These are phyloP conservation scores for Danaus chrysippus DNA, from an alignment of 2,888 invertebrate genomes.

Conservation along the genomic window DNA sequence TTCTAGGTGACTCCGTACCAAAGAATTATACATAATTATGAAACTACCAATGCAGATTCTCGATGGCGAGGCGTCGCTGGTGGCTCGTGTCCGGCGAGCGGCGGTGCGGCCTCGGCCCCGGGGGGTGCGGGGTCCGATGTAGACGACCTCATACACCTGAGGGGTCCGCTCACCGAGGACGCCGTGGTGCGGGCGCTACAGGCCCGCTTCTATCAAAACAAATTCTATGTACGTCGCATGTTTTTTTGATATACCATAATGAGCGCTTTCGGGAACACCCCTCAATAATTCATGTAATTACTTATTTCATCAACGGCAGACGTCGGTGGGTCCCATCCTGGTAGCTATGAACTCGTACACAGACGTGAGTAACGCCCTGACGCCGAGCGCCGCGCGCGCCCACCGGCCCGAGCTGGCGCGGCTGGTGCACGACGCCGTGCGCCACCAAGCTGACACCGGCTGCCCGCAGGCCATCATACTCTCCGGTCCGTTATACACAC, in stretches of 20 bases:
- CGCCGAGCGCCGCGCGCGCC: conserved; percentile 86
- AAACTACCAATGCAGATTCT: conserved; percentile 41
- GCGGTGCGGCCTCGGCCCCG: conserved; percentile 33
- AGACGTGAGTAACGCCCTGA: conserved; percentile 92
- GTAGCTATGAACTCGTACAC: conserved; percentile 94
- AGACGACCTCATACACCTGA: conserved; percentile 94
- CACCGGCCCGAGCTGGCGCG: conserved; percentile 91
- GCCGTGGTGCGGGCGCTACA: conserved; percentile 95
- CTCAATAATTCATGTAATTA: not conserved
- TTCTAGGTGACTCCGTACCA: too few species aligned
- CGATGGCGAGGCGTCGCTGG: conserved; percentile 49
- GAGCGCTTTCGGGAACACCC: not conserved
- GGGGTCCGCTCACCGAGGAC: conserved; percentile 95
- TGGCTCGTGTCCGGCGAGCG: conserved; percentile 35
- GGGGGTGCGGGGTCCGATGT: conserved; percentile 74
- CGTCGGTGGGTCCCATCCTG: conserved; percentile 94
- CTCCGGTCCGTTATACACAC: conserved; percentile 78
- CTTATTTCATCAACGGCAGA: conserved; percentile 79
- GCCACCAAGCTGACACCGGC: conserved; percentile 96
- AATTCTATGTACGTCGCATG: conserved; percentile 88
- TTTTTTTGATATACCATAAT: not conserved
- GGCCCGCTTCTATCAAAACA: conserved; percentile 90
- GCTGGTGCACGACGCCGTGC: conserved; percentile 94
- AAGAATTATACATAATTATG: too few species aligned
- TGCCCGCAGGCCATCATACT: conserved; percentile 97